Evolutionary conservation across 2,888 invertebrate genomes (phyloP).

Genomic region (Parnassius mnemosyne): DNA sequence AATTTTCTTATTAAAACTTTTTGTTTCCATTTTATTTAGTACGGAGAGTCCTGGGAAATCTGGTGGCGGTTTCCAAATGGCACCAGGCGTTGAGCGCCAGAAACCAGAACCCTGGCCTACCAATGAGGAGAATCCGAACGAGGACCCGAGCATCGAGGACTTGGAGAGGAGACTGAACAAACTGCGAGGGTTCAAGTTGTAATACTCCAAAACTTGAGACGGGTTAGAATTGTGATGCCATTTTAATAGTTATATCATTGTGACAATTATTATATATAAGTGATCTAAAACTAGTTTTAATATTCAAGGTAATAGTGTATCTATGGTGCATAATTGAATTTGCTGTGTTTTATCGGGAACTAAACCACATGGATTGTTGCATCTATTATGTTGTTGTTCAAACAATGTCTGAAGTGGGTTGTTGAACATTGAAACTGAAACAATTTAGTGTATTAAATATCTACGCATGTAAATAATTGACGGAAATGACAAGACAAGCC

Average conservation of each 20-base stretch:
- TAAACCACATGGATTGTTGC: too few relatives aligned
- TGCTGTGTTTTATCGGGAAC: too few relatives aligned
- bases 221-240: background rate
- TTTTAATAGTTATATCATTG: background rate
- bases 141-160: slow-evolving; percentile 41
- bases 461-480: too few relatives aligned
- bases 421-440: too few relatives aligned
- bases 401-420: too few relatives aligned
- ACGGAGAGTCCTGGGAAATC: slow-evolving; percentile 56
- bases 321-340: too few relatives aligned
- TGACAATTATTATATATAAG: too few relatives aligned
- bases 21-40: slow-evolving; percentile 36
- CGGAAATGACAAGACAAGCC: too few relatives aligned
- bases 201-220: background rate
- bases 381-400: too few relatives aligned
- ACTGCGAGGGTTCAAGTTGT: slow-evolving; percentile 50
- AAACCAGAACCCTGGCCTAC: slow-evolving; percentile 35
- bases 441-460: too few relatives aligned
- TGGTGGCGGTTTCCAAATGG: slow-evolving; percentile 59
- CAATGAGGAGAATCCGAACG: slow-evolving; percentile 25
- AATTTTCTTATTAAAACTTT: background rate
- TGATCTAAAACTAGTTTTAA: too few relatives aligned
- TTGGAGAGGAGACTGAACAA: slow-evolving; percentile 56
- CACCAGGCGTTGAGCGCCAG: slow-evolving; percentile 62
- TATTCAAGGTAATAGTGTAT: too few relatives aligned